These are phyloP conservation scores for Oxygymnocypris stewartii DNA, from an alignment of 2,113 vertebrate genomes.

Conservation along the genomic window DNA sequence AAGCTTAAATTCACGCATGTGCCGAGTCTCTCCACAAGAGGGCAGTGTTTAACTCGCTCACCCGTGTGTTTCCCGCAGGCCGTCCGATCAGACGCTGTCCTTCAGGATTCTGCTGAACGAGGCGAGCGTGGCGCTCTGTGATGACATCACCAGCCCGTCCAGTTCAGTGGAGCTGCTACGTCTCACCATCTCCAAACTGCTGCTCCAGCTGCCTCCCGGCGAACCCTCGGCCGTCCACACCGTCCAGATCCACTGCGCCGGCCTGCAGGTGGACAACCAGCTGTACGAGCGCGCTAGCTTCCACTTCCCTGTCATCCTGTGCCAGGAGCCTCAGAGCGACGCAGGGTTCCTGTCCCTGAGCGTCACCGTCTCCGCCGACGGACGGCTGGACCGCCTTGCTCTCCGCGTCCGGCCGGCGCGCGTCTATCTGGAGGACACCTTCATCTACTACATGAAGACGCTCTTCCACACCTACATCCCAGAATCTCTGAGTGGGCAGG, in stretches of 20 bases:
- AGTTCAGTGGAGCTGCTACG: slow-evolving; percentile 88
- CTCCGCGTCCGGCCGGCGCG: slow-evolving; percentile 90
- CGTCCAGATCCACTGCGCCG: slow-evolving; percentile 81
- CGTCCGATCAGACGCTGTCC: slow-evolving; percentile 69
- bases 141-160: slow-evolving; percentile 86
- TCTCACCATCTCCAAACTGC: slow-evolving; percentile 85
- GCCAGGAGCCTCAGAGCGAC: slow-evolving; percentile 86
- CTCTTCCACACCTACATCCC: slow-evolving; percentile 93
- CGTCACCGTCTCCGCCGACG: slow-evolving; percentile 72
- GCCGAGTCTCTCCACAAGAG: slow-evolving; percentile 58
- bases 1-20: background rate
- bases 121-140: slow-evolving; percentile 82
- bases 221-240: slow-evolving; percentile 53
- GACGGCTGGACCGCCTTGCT: slow-evolving; percentile 79
- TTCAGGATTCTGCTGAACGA: slow-evolving; percentile 81
- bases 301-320: slow-evolving; percentile 94
- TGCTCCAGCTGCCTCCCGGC: slow-evolving; percentile 77
- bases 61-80: slow-evolving; percentile 68
- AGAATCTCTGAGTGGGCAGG: slow-evolving; percentile 54
- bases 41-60: slow-evolving; percentile 56
- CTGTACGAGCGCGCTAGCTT: slow-evolving; percentile 92
- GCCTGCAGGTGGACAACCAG: slow-evolving; percentile 96
- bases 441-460: slow-evolving; percentile 94
- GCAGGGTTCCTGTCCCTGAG: slow-evolving; percentile 79
- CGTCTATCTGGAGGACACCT: slow-evolving; percentile 96